phyloP scores from a whole-genome alignment of 2,888 invertebrate species.

The Nephrotoma appendiculata region DNA sequence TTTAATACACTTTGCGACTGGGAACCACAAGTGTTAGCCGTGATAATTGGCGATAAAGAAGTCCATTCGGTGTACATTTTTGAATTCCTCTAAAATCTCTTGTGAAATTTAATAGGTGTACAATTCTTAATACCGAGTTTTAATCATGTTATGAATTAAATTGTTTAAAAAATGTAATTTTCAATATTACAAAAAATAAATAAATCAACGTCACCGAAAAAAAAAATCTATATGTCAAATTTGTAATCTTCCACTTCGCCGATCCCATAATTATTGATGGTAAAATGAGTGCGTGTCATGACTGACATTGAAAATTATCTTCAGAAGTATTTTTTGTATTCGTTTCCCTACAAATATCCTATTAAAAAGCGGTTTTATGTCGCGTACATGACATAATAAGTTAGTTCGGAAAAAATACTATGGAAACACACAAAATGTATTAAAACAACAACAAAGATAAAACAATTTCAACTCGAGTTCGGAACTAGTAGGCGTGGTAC shows the following conservation, averaged over 20 bases:
- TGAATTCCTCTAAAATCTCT: not conserved
- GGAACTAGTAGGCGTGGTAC: too few species aligned
- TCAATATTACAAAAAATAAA: not conserved
- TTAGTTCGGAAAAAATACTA: too few species aligned
- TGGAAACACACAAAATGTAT: too few species aligned
- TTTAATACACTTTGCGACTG: slow-evolving; percentile 41
- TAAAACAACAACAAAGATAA: too few species aligned
- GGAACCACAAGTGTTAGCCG: slow-evolving; percentile 33
- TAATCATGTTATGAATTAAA: not conserved
- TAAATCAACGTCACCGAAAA: not conserved
- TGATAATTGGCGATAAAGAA: slow-evolving; percentile 33
- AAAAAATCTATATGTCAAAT: not conserved
- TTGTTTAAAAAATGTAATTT: not conserved
- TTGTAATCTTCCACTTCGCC: not conserved
- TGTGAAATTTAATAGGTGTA: not conserved
- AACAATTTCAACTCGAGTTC: too few species aligned
- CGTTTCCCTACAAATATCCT: too few species aligned
- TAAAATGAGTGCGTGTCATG: too few species aligned
- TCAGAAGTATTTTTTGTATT: too few species aligned
- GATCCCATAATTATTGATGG: not conserved
- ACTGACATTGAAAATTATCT: too few species aligned
- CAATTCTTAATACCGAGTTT: not conserved
- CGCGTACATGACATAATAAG: too few species aligned
- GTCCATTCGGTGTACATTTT: slow-evolving; percentile 43
- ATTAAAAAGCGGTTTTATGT: too few species aligned